Evolutionary conservation across 2,113 vertebrate genomes (phyloP).

Genomic region (Thryonomys swinderianus): DNA sequence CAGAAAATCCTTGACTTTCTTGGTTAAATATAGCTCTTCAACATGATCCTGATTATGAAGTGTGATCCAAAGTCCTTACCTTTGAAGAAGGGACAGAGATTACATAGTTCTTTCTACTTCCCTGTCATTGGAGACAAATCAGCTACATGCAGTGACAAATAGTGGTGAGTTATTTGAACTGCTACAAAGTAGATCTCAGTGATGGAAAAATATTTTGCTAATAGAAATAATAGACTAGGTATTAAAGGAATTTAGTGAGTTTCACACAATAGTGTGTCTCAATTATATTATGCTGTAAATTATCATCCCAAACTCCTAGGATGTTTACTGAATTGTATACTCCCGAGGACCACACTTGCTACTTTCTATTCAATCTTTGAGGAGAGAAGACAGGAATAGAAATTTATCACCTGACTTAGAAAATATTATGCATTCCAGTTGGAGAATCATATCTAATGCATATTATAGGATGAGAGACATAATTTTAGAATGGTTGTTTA

Average conservation of each 20-base stretch:
- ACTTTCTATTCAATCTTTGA: background rate
- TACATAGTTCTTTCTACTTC: background rate
- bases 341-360: background rate
- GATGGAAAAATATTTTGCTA: background rate
- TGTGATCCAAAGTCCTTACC: background rate
- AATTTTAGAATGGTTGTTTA: background rate
- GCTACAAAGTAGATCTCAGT: background rate
- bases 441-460: background rate
- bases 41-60: background rate
- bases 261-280: background rate
- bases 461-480: background rate
- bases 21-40: background rate
- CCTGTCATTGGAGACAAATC: background rate
- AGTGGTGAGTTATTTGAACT: background rate
- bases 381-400: background rate
- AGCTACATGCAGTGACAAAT: too few species aligned
- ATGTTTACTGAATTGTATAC: background rate
- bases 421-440: background rate
- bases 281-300: background rate
- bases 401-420: background rate
- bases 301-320: background rate
- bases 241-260: background rate
- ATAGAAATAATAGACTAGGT: background rate
- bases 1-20: background rate
- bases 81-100: background rate